Evolutionary conservation across 2,888 invertebrate genomes (phyloP), one percentile per base, ranked within the genome.

Genomic region (Cybosia mesomella): DNA sequence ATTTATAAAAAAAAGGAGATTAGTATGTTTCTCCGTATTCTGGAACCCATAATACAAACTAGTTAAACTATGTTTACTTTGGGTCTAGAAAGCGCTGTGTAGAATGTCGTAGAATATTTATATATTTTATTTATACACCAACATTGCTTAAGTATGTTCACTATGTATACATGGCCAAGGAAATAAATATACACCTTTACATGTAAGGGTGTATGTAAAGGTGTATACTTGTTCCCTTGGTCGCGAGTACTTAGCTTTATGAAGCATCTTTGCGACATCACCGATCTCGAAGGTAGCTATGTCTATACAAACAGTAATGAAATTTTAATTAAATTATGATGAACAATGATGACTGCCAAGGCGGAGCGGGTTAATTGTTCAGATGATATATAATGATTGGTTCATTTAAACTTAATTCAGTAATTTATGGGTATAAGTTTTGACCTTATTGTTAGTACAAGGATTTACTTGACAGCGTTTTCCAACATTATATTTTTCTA

Each of bases 371-470:
- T 18, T 13, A 22, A 57, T 64, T n/a, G 36, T n/a, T 18, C 3
- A 28, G 53, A 34, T 24, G 53, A 57, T 22, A 64, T 54, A 36
- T 55, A 36, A 39, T 64, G 53, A 55, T 64, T 57, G 24, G 22
- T 58, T 58, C 58, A 58, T 58, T 58, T 21, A 58, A 58, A 58
- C 58, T 58, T 28, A 58, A 32, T 58, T 58, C 34, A n/a, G n/a
- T 58, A 58, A 58, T 58, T 58, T 58, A 58, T 34, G 55, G 32
- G 4, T 54, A 22, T 22, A 54, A 22, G 28, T 49, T 49, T 55
- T 49, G 49, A 49, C 49, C 49, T 58, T 32, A 58, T 32, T 32
- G n/a, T 10, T 58, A 58, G 28, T 0, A 58, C 28, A 22, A 55
- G 24, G 22, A 13, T 11, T 54, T 54, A 22, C 9, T 54, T 24